phyloP scores from a whole-genome alignment of 2,797 vertebrate species.

The Phoxinus dragarum region DNA sequence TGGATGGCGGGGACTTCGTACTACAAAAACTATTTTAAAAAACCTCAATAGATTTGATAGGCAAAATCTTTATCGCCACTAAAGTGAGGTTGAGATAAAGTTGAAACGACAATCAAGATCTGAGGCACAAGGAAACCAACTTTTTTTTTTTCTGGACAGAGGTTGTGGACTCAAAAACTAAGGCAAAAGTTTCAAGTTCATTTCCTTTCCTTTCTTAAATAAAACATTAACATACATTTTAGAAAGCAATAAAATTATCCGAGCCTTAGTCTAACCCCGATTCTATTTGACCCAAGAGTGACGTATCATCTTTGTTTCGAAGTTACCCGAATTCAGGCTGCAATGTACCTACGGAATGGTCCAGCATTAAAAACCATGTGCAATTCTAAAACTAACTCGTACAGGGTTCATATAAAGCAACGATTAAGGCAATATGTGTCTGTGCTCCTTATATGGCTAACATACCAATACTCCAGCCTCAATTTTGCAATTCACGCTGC shows the following conservation, averaged over 20 bases:
- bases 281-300: conserved; percentile 32
- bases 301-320: conserved; percentile 26
- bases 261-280: conserved; percentile 47
- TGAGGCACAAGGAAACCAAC: conserved; percentile 61
- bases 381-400: conserved; percentile 53
- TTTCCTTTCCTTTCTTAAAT: conserved; percentile 60
- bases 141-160: conserved; percentile 38
- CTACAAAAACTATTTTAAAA: conserved; percentile 52
- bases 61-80: conserved; percentile 51
- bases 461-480: conserved; percentile 64
- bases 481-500: conserved; percentile 51
- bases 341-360: conserved; percentile 50
- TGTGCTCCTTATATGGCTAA: conserved; percentile 77
- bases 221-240: conserved; percentile 46
- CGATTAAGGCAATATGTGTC: conserved; percentile 83
- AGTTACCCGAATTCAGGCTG: conserved; percentile 43
- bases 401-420: conserved; percentile 67
- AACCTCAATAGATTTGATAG: conserved; percentile 49
- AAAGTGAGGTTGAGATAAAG: conserved; percentile 54
- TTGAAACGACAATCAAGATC: conserved; percentile 60
- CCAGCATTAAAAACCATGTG: conserved; percentile 52
- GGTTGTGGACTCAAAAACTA: conserved; percentile 60
- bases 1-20: conserved; percentile 51
- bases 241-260: conserved; percentile 40
- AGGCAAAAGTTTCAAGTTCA: conserved; percentile 66